Evolutionary conservation across 2,797 vertebrate genomes (phyloP).

Genomic region (Sebastes paucispinis): DNA sequence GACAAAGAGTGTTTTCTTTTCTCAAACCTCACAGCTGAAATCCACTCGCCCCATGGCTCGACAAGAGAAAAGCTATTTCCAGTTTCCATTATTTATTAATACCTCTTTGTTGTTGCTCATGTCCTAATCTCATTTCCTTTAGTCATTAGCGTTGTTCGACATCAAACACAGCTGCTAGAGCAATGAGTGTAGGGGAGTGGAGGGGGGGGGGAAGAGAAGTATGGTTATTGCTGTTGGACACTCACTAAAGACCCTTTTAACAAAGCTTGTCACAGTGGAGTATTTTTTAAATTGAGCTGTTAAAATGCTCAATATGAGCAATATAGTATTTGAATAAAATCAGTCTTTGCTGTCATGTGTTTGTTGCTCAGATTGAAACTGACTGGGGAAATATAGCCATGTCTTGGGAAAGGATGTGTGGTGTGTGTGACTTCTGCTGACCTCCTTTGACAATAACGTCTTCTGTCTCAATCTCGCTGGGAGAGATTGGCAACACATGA

Average conservation of each 20-base stretch:
- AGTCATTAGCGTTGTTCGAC: conserved; percentile 74
- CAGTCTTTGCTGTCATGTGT: not conserved
- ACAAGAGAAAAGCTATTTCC: conserved; percentile 65
- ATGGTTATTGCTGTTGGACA: conserved; percentile 57
- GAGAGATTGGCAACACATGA: conserved; percentile 67
- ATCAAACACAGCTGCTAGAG: conserved; percentile 69
- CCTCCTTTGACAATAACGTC: conserved; percentile 58
- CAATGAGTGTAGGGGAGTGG: conserved; percentile 13
- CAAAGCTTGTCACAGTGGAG: conserved; percentile 22
- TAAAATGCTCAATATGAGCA: conserved; percentile 21
- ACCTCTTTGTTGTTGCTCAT: conserved; percentile 69
- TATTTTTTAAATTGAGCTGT: conserved; percentile 44
- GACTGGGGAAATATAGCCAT: not conserved
- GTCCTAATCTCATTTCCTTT: conserved; percentile 77
- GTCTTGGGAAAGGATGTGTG: conserved; percentile 15
- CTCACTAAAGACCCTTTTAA: conserved; percentile 57
- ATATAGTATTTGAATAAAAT: conserved; percentile 27
- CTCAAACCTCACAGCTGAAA: conserved; percentile 36
- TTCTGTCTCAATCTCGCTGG: conserved; percentile 49
- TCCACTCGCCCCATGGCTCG: conserved; percentile 37
- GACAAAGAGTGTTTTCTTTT: conserved; percentile 22
- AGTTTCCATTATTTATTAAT: conserved; percentile 73
- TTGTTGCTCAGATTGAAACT: not conserved
- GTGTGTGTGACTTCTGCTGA: conserved; percentile 48
- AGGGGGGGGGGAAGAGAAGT: conserved; percentile 11